Conservation (phyloP, 2,888 invertebrate species). For the Hemistola chrysoprasaria region DNA sequence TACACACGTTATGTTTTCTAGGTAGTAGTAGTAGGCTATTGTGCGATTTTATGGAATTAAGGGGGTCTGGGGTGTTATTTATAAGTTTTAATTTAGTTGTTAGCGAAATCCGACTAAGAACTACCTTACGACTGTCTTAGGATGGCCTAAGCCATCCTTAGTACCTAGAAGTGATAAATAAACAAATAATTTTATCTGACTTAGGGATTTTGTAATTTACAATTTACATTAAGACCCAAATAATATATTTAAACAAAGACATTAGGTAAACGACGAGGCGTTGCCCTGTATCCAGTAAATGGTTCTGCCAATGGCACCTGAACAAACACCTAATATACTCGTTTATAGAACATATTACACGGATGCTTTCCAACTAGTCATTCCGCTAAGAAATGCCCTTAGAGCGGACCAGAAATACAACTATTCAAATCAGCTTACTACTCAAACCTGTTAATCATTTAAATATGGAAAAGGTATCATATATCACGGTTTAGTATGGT, state of each 20-base stretch:
- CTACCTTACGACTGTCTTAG: no score
- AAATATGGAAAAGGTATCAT: slow-evolving; percentile 8
- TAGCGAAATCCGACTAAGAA: no score
- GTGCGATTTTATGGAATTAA: no score
- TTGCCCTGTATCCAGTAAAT: slow-evolving; percentile 8
- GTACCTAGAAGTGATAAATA: no score
- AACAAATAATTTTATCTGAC: no score
- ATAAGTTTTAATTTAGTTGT: no score
- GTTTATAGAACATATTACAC: slow-evolving; percentile 2
- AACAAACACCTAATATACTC: slow-evolving; percentile 11
- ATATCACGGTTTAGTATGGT: background rate
- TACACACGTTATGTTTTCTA: no score
- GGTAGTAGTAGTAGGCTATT: no score
- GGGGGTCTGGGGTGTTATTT: no score
- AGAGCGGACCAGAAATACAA: slow-evolving; percentile 9
- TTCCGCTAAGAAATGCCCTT: slow-evolving; percentile 16
- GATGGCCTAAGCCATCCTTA: no score
- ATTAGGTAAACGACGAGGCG: slow-evolving; percentile 10
- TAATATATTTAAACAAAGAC: slow-evolving; percentile 1
- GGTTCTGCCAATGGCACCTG: slow-evolving; percentile 12
- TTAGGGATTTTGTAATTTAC: no score
- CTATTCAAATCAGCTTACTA: slow-evolving; percentile 11
- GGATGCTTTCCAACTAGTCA: slow-evolving; percentile 10
- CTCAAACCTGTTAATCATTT: slow-evolving; percentile 8
- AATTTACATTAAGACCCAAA: no score